A percentile compares a stretch with the other conserved stretches of the same genome.
These are phyloP conservation scores for Rhizomys pruinosus DNA, from an alignment of 2,113 vertebrate genomes.

Conservation along the genomic window DNA sequence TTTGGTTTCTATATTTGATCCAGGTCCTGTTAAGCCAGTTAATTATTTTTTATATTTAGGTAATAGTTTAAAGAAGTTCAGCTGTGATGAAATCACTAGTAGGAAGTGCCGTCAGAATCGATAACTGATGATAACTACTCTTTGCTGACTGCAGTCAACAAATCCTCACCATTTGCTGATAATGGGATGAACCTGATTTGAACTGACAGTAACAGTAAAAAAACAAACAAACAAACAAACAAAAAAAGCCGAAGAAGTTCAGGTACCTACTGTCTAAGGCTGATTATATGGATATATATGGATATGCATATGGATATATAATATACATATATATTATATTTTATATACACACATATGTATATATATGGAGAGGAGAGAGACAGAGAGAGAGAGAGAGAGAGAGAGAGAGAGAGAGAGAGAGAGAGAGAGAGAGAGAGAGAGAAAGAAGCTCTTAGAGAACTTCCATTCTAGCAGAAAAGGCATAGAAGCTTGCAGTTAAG, in stretches of 20 bases:
- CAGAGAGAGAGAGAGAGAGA: no score
- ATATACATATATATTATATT: no score
- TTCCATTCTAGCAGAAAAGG: not conserved
- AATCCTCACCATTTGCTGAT: no score
- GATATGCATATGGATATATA: no score
- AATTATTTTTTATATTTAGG: conserved; percentile 10
- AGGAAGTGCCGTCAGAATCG: conserved; percentile 98
- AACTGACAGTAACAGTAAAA: rapidly evolving
- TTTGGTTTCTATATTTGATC: not conserved
- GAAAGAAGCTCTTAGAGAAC: not conserved
- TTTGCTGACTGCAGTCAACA: conserved; percentile 80
- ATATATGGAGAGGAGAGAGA: no score
- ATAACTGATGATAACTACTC: conserved; percentile 91
- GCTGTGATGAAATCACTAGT: conserved; percentile 92
- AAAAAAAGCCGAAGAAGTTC: no score
- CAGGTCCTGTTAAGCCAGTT: not conserved
- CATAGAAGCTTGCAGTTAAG: not conserved
- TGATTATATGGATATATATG: no score
- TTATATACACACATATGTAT: no score
- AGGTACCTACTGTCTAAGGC: not conserved
- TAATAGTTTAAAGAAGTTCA: no score
- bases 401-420: no score
- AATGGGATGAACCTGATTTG: not conserved
- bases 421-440: no score
- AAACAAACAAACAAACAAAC: no score